Base-by-base conservation (phyloP, 2,797 vertebrate species). In the Cephalopachus bancanus region DNA sequence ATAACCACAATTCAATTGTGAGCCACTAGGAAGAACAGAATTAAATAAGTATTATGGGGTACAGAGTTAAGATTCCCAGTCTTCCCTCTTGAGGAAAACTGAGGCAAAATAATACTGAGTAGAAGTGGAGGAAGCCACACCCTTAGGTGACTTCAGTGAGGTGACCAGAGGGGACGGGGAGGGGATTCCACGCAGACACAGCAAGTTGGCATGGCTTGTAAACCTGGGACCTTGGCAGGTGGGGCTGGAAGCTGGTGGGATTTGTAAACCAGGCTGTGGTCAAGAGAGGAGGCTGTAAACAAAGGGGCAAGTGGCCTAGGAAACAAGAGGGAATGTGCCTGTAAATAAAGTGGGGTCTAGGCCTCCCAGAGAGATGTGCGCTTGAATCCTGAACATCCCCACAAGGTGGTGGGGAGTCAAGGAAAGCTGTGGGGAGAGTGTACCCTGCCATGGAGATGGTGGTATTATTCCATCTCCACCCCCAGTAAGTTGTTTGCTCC, bases 41-140 rank as follows among this genome's bases (percentile, higher is more conserved):
- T 97, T 93, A 97, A 97, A 93, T 96, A 97, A 96, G 86, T 80
- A 53, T 72, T 28, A 19, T 19, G 10, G 91, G 76, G 22, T 51
- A 85, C 49, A 65, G 37, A 92, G 76, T 89, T 95, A 94, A 79
- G 65, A 80, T 30, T 51, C 86, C 57, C 91, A 92, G 89, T 37
- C 24, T 92, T 84, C 83, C 93, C 80, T 91, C 79, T 51, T 20
- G 65, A 86, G 86, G 91, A 89, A 95, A 81, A 92, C 96, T 5
- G 89, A 96, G 95, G 76, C 87, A 74, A 53, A 81, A 53, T 94
- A 96, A 97, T 93, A 97, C 95, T 97, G 95, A 97, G 90, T 80
- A 75, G 95, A 96, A 67, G 53, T 71, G 72, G 64, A 84, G 84
- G 89, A 86, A 94, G 65, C 75, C 80, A 93, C 69, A 33, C 6